Conservation (phyloP, 2,113 vertebrate genomes). For the Oenanthe oenanthe region DNA sequence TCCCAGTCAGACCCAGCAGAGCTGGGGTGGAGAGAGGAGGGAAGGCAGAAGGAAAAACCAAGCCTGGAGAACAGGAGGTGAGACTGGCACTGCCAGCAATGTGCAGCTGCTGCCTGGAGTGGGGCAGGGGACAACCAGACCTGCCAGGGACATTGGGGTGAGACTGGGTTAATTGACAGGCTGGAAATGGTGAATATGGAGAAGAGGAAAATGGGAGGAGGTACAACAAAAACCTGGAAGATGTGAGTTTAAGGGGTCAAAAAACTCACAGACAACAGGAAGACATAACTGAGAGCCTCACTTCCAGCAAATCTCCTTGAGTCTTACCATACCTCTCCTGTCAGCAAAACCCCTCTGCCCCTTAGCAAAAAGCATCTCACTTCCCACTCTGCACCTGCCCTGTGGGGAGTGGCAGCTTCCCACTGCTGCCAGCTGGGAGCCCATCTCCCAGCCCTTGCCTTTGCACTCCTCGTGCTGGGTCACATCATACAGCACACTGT, state of each 20-base stretch:
- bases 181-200: not conserved
- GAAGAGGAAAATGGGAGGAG: not conserved
- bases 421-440: not conserved
- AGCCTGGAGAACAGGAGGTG: not conserved
- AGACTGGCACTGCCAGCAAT: not conserved
- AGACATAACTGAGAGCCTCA: not conserved
- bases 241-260: not conserved
- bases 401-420: not conserved
- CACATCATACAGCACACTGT: not conserved
- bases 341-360: not conserved
- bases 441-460: not conserved
- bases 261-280: not conserved
- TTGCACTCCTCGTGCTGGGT: not conserved
- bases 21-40: not conserved
- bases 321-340: not conserved
- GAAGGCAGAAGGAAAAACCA: not conserved
- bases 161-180: not conserved
- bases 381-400: not conserved
- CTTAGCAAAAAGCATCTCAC: not conserved
- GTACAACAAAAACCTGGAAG: not conserved
- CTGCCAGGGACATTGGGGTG: not conserved
- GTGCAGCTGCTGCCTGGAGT: not conserved
- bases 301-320: not conserved
- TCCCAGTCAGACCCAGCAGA: not conserved
- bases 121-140: not conserved